phyloP scores from a whole-genome alignment of 2,113 vertebrate species.

The Myrmecophaga tridactyla region DNA sequence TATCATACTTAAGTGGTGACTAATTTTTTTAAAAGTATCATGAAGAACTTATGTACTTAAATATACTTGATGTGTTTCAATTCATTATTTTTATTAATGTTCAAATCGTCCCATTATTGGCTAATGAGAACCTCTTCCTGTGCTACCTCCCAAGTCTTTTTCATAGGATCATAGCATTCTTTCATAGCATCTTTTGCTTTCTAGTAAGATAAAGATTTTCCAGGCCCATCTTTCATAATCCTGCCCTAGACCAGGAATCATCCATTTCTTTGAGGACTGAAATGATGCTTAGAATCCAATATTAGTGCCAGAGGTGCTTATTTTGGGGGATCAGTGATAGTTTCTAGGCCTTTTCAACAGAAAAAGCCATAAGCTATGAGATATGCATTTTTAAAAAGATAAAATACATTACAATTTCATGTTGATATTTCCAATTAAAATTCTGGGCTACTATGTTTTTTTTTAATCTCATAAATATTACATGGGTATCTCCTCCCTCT shows the following conservation, averaged over 20 bases:
- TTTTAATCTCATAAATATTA: neutral
- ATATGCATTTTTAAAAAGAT: neutral
- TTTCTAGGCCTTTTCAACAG: slow-evolving; percentile 7
- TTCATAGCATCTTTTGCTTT: neutral
- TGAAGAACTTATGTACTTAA: neutral
- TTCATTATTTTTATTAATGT: neutral
- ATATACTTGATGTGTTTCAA: neutral
- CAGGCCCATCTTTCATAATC: neutral
- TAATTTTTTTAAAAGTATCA: neutral
- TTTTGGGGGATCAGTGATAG: neutral
- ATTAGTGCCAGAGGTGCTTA: neutral
- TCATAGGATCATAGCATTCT: neutral
- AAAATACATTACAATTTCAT: neutral
- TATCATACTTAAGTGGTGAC: neutral
- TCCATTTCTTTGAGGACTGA: neutral
- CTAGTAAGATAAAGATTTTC: neutral
- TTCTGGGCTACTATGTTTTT: neutral
- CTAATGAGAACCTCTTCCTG: neutral
- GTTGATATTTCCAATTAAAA: neutral
- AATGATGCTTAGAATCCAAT: neutral
- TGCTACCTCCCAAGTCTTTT: neutral
- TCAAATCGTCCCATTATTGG: neutral
- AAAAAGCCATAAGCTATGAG: neutral
- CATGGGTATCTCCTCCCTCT: neutral
- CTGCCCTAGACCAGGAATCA: neutral